Base-by-base conservation (phyloP, 1,140 invertebrate species). In the Aradophagus sp. region DNA sequence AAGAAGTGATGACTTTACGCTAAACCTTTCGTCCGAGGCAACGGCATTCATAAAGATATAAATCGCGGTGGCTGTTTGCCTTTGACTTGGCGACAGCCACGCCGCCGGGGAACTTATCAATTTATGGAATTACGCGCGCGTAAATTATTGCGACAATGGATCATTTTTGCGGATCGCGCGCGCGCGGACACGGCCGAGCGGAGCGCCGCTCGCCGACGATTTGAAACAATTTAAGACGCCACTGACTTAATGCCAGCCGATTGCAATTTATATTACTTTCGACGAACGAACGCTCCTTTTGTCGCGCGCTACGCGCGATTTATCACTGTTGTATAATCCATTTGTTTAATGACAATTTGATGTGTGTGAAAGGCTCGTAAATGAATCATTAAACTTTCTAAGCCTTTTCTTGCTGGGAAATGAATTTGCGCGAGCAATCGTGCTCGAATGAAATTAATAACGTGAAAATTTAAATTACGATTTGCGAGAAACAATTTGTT, bases 21-120 rank as follows among this genome's bases (percentile, higher is more conserved):
- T 34, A 67, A 58, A 73, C 35, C 58, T 44, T 44, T 56, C 56
- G 62, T 52, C 38, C 52, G 27, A 55, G 52, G 38, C 61, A 48
- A 20, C 72, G 66, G 47, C 42, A 66, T 58, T 50, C 45, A 63
- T 77, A 68, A 78, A 79, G 69, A 62, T 62, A 72, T 62, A 78
- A 76, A 56, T 77, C 53, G 58, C 45, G 7, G 38, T 15, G 15
- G 42, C 61, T 23, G 74, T 69, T 71, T 45, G 69, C 48, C 73
- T 63, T 74, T 72, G 29, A 31, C 29, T 1, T 32, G 13, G 26
- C 15, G 35, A 58, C 48, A 13, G 41, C 39, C 50, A 29, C 35
- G 32, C 1, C 53, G 48, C 29, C 52, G 39, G 41, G 35, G 20
- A 36, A 63, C 39, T 63, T 71, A 71, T 65, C 59, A 65, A 71